phyloP scores from a whole-genome alignment of 1,140 invertebrate genomes.

The Drosophila parabipectinata region DNA sequence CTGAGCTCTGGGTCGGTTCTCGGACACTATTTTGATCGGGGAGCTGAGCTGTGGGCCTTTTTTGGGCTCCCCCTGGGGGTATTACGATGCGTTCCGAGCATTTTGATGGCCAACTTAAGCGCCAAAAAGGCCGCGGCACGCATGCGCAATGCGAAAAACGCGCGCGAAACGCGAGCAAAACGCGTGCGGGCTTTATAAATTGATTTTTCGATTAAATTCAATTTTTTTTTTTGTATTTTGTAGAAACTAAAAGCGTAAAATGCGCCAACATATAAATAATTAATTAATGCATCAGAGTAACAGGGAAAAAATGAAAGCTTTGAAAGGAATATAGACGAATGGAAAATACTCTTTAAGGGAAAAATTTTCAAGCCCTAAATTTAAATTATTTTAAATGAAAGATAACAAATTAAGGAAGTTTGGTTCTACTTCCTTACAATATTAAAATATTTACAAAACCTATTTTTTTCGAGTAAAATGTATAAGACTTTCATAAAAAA shows the following conservation, averaged over 20 bases:
- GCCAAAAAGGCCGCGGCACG: conserved; percentile 45
- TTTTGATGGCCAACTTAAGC: conserved; percentile 65
- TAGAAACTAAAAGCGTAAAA: conserved; percentile 69
- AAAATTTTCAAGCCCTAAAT: too few species aligned
- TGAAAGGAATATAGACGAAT: background rate
- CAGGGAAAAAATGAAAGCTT: conserved; percentile 10
- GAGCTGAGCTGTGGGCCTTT: background rate
- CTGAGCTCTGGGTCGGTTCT: conserved; percentile 50
- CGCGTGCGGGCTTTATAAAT: conserved; percentile 50
- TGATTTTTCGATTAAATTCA: conserved; percentile 11
- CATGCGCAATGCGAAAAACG: conserved; percentile 64
- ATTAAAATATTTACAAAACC: too few species aligned
- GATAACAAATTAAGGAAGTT: too few species aligned
- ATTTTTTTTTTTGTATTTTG: conserved; percentile 35
- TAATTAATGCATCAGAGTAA: conserved; percentile 39
- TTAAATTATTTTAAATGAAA: too few species aligned
- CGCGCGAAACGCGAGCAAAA: conserved; percentile 56
- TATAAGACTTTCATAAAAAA: background rate
- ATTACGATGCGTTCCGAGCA: conserved; percentile 28
- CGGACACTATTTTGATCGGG: conserved; percentile 5
- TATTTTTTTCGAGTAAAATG: background rate
- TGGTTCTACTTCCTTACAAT: too few species aligned
- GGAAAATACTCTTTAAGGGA: background rate
- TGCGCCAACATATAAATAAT: conserved; percentile 68
- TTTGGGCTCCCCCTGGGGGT: conserved; percentile 7